Base-by-base conservation (phyloP, 2,888 invertebrate genomes). In the Yponomeuta plumbellus region DNA sequence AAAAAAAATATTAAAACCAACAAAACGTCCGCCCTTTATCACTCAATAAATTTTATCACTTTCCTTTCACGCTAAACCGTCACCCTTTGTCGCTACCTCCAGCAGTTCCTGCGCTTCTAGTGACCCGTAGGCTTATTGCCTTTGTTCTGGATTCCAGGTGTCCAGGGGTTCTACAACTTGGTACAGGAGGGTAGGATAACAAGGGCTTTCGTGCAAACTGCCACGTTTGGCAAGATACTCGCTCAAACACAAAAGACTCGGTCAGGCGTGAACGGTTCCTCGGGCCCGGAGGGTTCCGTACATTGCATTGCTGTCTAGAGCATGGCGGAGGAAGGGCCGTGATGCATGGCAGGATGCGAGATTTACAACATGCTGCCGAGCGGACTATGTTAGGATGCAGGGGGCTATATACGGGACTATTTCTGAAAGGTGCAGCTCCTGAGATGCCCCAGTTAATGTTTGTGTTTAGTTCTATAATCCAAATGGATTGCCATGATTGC, bases 191-290 rank as follows among this genome's bases (percentile, higher is more conserved):
- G 17, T 52, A 52, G 44, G 44, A 62, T 20, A 39, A 62, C 62
- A 39, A 62, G 34, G 39, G 23, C 20, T 39, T 20, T n/a, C 20
- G 13, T 17, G 62, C 34, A 62, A 62, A 26, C 34, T 62, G 62
- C 11, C 62, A 62, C 62, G 39, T 34, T 62, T 34, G 39, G 62
- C 39, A n/a, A 39, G 20, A 39, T 13, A 62, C 26, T 11, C 39
- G 62, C 4, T n/a, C 62, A 39, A 39, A 62, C 62, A 34, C 62
- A 62, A 34, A 62, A 62, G 20, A 10, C 17, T 39, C 62, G 34
- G 62, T 62, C 62, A 39, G 23, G 62, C 62, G 17, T 39, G 62
- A 62, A 62, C 26, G 59, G 11, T 11, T 59, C 21, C 13, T 59
- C 13, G 22, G 59, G 17, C 59, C 22, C 59, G 22, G 21, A 59